Evolutionary conservation across 2,888 invertebrate species (phyloP), one percentile per base, ranked within the genome.

Genomic region (Drosophila pseudotalamancana): DNA sequence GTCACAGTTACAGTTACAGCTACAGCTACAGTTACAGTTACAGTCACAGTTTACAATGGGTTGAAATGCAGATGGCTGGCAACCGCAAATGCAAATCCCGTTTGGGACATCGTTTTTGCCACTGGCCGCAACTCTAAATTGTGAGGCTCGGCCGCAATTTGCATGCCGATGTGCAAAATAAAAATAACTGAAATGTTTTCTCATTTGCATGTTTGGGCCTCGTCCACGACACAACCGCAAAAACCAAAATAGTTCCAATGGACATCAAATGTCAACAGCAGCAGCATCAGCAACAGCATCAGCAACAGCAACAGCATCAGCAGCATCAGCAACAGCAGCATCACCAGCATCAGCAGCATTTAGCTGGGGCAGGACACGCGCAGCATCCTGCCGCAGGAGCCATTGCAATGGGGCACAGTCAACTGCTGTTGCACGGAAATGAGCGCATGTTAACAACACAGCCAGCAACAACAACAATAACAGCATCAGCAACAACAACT

Each of bases 381-480:
- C 56, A 49, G 68, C 77, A 70, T 32, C 61, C 62, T 16, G 72
- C 78, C 80, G 39, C 57, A 45, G 57, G 45, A 53, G 25, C 55
- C 46, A 61, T 49, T 67, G 63, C 84, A 84, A 70, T 74, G 75
- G 72, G 81, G 64, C 81, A 88, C 88, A 80, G 77, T 66, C 77
- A 88, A 84, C 81, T 89, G 87, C 68, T 88, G 85, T 79, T 90
- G 79, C 89, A 83, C 89, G 91, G 91, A 91, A 91, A 88, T 89
- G 90, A 90, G 87, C 89, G 90, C 89, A 90, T 91, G 91, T 91
- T 91, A 91, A 91, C 91, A 90, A 89, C 89, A 71, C 86, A 89
- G 83, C 65, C 67, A 59, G 79, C 89, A 89, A 60, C 85, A 77
- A 65, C 82, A 77, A 59, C 72, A 69, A 71, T 72, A 73, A 56